These are phyloP conservation scores for Linnaemya tessellans DNA, from an alignment of 2,888 invertebrate genomes.

Conservation along the genomic window DNA sequence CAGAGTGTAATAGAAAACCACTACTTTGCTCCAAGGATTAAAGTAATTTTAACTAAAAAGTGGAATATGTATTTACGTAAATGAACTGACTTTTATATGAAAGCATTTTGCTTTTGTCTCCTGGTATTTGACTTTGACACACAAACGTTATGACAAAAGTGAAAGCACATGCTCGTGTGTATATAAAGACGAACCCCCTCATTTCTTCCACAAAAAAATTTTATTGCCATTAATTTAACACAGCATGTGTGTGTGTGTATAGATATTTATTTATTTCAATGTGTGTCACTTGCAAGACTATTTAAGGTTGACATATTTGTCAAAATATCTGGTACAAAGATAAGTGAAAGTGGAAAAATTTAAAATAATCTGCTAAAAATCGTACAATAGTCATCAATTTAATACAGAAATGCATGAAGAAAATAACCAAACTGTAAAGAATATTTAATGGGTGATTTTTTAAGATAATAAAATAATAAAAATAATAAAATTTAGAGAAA, in stretches of 20 bases:
- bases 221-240: neutral
- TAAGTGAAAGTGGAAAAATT: neutral
- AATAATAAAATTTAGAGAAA: no score
- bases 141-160: constrained; percentile 17
- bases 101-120: constrained; percentile 20
- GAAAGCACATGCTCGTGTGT: constrained; percentile 1
- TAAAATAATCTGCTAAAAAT: constrained; percentile 3
- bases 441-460: no score
- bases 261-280: neutral
- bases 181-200: neutral
- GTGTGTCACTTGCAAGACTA: constrained; percentile 3
- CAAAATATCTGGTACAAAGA: constrained; percentile 16
- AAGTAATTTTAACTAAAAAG: constrained; percentile 17
- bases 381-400: constrained; percentile 51
- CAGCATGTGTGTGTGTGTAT: neutral
- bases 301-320: constrained; percentile 46
- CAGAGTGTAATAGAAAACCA: constrained; percentile 10
- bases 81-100: neutral
- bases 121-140: constrained; percentile 52
- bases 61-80: constrained; percentile 1
- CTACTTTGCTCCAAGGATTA: constrained; percentile 24
- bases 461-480: no score
- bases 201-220: neutral
- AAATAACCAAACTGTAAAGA: neutral
- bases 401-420: neutral